Base-by-base conservation (phyloP, 1,140 invertebrate genomes). In the Aphaenogaster rudis region DNA sequence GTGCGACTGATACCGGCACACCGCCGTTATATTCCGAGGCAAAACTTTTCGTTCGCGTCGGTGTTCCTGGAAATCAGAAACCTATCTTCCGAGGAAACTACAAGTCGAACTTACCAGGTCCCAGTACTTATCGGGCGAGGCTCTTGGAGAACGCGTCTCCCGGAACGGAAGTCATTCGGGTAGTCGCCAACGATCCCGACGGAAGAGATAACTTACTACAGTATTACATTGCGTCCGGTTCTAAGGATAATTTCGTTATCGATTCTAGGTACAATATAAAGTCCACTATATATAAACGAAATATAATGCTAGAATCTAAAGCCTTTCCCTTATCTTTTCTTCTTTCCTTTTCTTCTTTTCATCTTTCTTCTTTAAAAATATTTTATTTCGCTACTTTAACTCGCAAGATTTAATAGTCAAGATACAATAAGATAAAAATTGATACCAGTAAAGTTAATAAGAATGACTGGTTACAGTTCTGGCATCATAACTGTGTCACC, bases 231-330 rank as follows among this genome's bases (percentile, higher is more conserved):
- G 96, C 97, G 7, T 96, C 96, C 61, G 98, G 98, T 8, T 96
- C 97, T 11, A 97, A 97, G 87, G 98, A 98, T 86, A 98, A 98
- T 91, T 98, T 98, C 93, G 96, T 97, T 13, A 97, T 98, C 28
- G 96, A 98, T 93, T 95, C 97, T 85, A 96, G 96, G 97, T 97
- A 94, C 13, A n/a, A 36, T 39, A 61, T 45, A 28, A 54, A 42
- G 3, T 50, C 9, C 8, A 36, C 13, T 88, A 17, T 3, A 17
- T 3, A 54, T 69, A 54, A 21, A 33, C 8, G 33, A 86, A 66
- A 54, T 52, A 36, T 50, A 36, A 39, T 7, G 13, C 33, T 67
- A 45, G n/a, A 28, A 69, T 69, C 28, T 8, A 45, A 1, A 45
- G 3, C 4, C 6, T n/a, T 33, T 69, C 6, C 33, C 0, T 17